Percentiles rank a stretch among this genome's conserved stretches.
phyloP scores from a whole-genome alignment of 23 tunicate genomes.

The Ciona savignyi region DNA sequence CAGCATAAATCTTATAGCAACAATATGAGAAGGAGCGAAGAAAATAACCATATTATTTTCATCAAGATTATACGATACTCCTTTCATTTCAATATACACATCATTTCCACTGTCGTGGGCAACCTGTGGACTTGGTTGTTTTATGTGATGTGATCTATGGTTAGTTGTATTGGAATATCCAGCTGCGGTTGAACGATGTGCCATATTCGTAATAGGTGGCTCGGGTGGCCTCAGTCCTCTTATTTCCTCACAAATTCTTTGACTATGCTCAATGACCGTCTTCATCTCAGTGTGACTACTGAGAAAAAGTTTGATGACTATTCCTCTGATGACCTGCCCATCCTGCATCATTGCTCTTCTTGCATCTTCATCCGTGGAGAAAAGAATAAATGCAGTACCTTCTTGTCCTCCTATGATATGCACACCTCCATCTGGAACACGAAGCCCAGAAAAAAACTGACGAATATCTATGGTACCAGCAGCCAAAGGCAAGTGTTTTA shows the following conservation, averaged over 20 bases:
- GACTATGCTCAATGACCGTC: constrained; percentile 76
- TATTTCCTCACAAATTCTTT: constrained; percentile 61
- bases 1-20: constrained; percentile 50
- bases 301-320: constrained; percentile 39
- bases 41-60: constrained; percentile 56
- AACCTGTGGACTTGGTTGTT: constrained; percentile 22
- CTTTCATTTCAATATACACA: constrained; percentile 66
- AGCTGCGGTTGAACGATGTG: constrained; percentile 42
- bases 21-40: constrained; percentile 32
- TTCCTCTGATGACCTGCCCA: constrained; percentile 24
- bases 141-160: background rate
- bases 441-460: constrained; percentile 53
- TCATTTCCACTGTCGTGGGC: constrained; percentile 24
- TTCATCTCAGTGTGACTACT: constrained; percentile 94
- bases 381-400: constrained; percentile 88
- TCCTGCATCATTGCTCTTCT: constrained; percentile 80
- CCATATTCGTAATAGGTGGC: constrained; percentile 82
- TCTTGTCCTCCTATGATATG: constrained; percentile 96
- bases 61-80: constrained; percentile 58
- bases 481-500: constrained; percentile 63
- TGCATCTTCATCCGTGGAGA: constrained; percentile 92
- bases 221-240: constrained; percentile 82
- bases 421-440: constrained; percentile 98
- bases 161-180: constrained; percentile 6
- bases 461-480: constrained; percentile 85